A percentile compares a stretch with the other conserved stretches of the same genome.
Evolutionary conservation across 2,888 invertebrate genomes (phyloP).

Genomic region (Macrosiphum euphorbiae): DNA sequence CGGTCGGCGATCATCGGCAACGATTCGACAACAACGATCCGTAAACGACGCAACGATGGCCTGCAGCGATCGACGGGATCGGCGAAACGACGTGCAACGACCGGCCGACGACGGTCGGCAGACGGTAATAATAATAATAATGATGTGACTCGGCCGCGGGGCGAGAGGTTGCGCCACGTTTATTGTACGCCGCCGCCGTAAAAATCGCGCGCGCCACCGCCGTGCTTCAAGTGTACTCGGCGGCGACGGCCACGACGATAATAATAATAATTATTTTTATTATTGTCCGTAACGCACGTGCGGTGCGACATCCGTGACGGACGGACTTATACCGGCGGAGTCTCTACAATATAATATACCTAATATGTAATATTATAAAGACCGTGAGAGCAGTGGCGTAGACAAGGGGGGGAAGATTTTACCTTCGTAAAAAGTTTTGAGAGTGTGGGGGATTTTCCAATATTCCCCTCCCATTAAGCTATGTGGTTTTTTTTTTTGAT

Average conservation of each 20-base stretch:
- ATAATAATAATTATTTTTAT: background rate
- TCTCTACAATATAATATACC: background rate
- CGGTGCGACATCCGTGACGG: background rate
- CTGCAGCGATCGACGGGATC: background rate
- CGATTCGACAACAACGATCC: background rate
- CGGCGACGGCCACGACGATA: background rate
- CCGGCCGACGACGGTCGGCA: constrained; percentile 56
- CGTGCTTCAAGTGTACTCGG: constrained; percentile 11
- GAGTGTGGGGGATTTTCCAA: too few species aligned
- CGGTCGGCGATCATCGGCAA: background rate
- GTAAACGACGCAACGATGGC: background rate
- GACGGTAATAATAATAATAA: constrained; percentile 40
- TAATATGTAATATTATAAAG: background rate
- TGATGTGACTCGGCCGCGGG: background rate
- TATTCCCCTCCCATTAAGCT: too few species aligned
- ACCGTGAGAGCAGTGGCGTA: too few species aligned
- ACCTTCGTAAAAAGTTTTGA: too few species aligned
- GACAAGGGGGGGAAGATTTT: too few species aligned
- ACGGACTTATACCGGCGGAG: background rate
- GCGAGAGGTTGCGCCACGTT: constrained; percentile 60
- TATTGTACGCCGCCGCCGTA: constrained; percentile 43
- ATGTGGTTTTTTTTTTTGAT: too few species aligned
- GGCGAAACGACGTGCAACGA: constrained; percentile 57
- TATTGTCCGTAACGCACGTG: background rate
- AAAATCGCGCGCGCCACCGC: constrained; percentile 40